Evolutionary conservation across 1,140 invertebrate genomes (phyloP), one percentile per base, ranked within the genome.

Genomic region (Diorhabda carinulata): DNA sequence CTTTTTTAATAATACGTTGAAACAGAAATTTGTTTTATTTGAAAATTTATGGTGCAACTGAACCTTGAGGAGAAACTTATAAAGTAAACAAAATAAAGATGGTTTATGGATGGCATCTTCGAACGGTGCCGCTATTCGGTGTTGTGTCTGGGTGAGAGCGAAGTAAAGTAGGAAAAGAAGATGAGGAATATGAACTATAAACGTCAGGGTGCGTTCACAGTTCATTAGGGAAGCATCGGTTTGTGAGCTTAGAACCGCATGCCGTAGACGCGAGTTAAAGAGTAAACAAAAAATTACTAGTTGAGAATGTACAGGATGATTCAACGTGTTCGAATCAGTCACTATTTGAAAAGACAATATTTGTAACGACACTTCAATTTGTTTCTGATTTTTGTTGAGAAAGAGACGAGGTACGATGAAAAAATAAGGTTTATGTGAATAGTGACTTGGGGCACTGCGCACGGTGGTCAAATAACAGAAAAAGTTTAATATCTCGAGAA

Each of bases 201-300:
- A 73, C 64, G 70, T 73, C 67, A 71, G 67, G 45, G 43, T 42
- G 47, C 64, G 72, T 73, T 73, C 72, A 71, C 67, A 71, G 72
- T 73, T 73, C 69, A 73, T 73, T 73, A 71, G 66, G 64, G 57
- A 61, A 3, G 25, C 57, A 63, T 64, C 57, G 65, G 47, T n/a
- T 52, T 4, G 47, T 52, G n/a, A 52, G 47, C 47, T 52, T 8
- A 52, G 47, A 52, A 52, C 47, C 47, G 47, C 47, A 52, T 52
- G n/a, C 47, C 47, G 47, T 3, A n/a, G n/a, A 6, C 47, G 4
- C 2, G 47, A 52, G 6, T 8, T 6, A 52, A 52, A 52, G 47
- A 52, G n/a, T n/a, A 52, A 52, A 52, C 47, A 52, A 52, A 52
- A 52, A 52, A 52, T n/a, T 52, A 52, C 47, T 52, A 52, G 47